phyloP scores from a whole-genome alignment of 37 sponge, comb jelly and placozoan species.

The Oscarella lobularis region DNA sequence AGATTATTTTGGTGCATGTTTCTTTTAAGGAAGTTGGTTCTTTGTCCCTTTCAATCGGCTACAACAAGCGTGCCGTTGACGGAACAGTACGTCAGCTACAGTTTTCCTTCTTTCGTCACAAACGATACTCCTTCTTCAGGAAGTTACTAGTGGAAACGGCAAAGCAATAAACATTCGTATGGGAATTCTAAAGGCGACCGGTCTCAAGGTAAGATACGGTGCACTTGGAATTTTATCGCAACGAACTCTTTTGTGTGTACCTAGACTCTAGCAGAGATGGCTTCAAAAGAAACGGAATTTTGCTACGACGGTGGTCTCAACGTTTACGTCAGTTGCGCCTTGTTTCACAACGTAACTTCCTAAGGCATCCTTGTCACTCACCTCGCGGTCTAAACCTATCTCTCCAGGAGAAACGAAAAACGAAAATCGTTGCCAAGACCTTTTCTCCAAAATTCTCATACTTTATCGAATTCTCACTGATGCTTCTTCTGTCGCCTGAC shows the following conservation, averaged over 20 bases:
- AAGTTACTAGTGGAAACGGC: no score
- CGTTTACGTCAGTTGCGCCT: neutral
- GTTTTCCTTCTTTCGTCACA: no score
- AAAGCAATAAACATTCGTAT: slow-evolving; percentile 23
- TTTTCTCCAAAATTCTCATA: slow-evolving; percentile 64
- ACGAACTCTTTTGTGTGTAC: no score
- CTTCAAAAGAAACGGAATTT: no score
- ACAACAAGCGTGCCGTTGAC: no score
- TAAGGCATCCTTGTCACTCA: neutral
- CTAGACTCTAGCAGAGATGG: no score
- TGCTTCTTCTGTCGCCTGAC: slow-evolving; percentile 10
- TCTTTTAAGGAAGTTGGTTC: no score
- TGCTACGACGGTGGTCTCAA: neutral
- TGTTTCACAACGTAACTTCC: neutral
- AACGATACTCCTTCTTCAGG: no score
- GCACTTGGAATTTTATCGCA: no score
- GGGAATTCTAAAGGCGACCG: slow-evolving; percentile 39
- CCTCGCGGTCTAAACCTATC: neutral
- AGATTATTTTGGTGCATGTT: no score
- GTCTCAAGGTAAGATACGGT: slow-evolving; percentile 37
- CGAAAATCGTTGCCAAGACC: slow-evolving; percentile 45
- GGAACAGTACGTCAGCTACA: no score
- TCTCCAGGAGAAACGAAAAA: slow-evolving; percentile 9
- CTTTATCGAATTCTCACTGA: slow-evolving; percentile 39
- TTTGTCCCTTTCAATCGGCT: no score